Evolutionary conservation across 2,888 invertebrate species (phyloP).

Genomic region (Epirrita christyi): DNA sequence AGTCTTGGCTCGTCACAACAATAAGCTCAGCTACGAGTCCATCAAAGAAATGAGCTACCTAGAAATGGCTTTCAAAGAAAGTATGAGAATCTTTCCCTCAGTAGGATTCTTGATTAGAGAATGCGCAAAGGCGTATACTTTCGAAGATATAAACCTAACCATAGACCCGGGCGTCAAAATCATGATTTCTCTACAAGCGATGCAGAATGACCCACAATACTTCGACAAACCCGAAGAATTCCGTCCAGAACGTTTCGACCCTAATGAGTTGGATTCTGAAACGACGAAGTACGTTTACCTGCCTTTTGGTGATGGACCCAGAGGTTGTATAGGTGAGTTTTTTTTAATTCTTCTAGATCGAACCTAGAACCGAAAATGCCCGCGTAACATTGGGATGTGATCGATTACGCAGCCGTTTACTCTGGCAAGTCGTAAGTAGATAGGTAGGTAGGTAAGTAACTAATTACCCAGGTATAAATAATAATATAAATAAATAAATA

Average conservation of each 20-base stretch:
- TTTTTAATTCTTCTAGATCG: no score
- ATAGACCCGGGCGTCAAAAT: slow-evolving; percentile 46
- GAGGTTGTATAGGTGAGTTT: slow-evolving; percentile 46
- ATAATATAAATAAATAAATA: no score
- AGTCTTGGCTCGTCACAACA: slow-evolving; percentile 43
- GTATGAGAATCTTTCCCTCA: slow-evolving; percentile 46
- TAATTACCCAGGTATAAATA: no score
- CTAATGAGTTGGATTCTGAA: slow-evolving; percentile 23
- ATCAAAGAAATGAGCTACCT: slow-evolving; percentile 46
- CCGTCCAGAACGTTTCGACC: slow-evolving; percentile 43
- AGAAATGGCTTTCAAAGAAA: slow-evolving; percentile 49
- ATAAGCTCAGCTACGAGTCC: slow-evolving; percentile 49
- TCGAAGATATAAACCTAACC: slow-evolving; percentile 32
- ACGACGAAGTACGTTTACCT: slow-evolving; percentile 39
- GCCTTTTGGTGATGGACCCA: slow-evolving; percentile 48
- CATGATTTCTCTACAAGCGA: slow-evolving; percentile 43
- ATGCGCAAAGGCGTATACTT: slow-evolving; percentile 37
- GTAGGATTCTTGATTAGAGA: slow-evolving; percentile 44
- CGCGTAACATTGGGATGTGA: no score
- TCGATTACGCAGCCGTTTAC: no score
- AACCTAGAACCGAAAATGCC: no score
- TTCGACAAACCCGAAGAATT: slow-evolving; percentile 46
- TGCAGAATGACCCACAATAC: slow-evolving; percentile 45
- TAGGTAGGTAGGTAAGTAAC: no score
- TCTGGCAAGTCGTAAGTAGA: no score